Conservation (phyloP, 1,140 invertebrate species). For the Drosophila trapezifrons region DNA sequence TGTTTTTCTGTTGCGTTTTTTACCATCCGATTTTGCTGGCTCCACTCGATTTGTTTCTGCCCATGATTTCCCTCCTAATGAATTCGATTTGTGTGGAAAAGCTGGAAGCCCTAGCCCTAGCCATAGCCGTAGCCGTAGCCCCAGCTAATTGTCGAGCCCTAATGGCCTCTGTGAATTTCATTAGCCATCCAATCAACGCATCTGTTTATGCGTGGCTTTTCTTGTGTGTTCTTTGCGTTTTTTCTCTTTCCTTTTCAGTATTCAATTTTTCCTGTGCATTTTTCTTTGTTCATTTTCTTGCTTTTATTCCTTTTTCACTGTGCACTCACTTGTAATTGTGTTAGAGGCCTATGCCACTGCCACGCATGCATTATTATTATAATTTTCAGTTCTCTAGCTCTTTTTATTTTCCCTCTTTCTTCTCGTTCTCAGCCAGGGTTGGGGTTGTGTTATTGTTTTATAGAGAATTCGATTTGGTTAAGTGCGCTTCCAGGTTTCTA, state of each 20-base stretch:
- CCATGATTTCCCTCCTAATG: conserved; percentile 16
- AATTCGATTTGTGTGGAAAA: conserved; percentile 48
- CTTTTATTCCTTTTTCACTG: conserved; percentile 11
- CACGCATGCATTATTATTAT: conserved; percentile 81
- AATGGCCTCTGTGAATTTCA: conserved; percentile 73
- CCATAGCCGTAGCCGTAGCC: too few species aligned
- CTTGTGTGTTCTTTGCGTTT: conserved; percentile 37
- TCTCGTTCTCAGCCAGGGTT: conserved; percentile 23
- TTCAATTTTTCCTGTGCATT: conserved; percentile 32
- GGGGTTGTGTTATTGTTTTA: conserved; percentile 68
- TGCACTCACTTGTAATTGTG: conserved; percentile 71
- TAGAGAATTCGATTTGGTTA: conserved; percentile 79
- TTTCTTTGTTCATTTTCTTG: conserved; percentile 27
- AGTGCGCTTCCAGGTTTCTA: conserved; percentile 65
- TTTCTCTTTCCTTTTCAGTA: conserved; percentile 25
- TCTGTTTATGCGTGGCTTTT: conserved; percentile 58
- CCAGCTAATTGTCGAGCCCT: conserved; percentile 42
- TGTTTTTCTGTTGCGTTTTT: conserved; percentile 12
- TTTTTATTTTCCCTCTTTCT: conserved; percentile 32
- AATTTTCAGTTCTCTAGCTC: conserved; percentile 56
- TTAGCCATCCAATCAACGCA: conserved; percentile 57
- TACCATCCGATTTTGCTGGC: conserved; percentile 30
- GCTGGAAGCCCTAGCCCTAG: conserved; percentile 27
- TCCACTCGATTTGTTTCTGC: conserved; percentile 31
- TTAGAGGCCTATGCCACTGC: conserved; percentile 73